These are phyloP conservation scores for Lepidochitona cinerea DNA, from an alignment of 2,888 invertebrate genomes.

Conservation along the genomic window DNA sequence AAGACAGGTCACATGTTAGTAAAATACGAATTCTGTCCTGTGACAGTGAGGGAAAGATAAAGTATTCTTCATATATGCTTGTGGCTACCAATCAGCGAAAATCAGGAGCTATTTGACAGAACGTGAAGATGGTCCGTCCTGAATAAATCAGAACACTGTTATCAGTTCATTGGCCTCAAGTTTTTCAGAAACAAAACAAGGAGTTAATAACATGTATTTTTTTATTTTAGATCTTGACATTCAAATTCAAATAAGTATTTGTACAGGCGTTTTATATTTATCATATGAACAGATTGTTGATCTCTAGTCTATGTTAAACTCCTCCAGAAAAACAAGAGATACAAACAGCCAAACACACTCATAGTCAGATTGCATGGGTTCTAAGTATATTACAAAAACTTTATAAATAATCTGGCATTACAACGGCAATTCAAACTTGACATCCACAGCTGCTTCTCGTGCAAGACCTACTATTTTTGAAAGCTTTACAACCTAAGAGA, in stretches of 20 bases:
- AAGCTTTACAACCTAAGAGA: constrained; percentile 76
- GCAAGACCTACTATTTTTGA: constrained; percentile 85
- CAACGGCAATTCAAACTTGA: constrained; percentile 85
- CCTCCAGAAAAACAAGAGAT: too few species aligned
- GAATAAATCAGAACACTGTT: too few species aligned
- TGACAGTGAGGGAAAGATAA: too few species aligned
- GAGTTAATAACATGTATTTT: not conserved
- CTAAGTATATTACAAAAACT: not conserved
- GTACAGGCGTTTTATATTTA: not conserved
- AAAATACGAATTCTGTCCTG: too few species aligned
- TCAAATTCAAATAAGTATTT: not conserved
- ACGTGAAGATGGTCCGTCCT: too few species aligned
- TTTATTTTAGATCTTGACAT: not conserved
- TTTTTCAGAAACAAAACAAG: not conserved
- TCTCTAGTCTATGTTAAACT: too few species aligned
- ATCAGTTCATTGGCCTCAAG: not conserved
- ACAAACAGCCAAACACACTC: too few species aligned
- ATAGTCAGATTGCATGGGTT: too few species aligned
- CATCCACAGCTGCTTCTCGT: constrained; percentile 83
- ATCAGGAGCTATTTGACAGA: too few species aligned
- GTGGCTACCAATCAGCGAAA: too few species aligned
- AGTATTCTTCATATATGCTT: too few species aligned
- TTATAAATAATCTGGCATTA: constrained; percentile 53
- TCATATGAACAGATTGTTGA: not conserved
- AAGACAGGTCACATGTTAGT: too few species aligned